Evolutionary conservation across 2,113 vertebrate genomes (phyloP).

Genomic region (Platichthys flesus): DNA sequence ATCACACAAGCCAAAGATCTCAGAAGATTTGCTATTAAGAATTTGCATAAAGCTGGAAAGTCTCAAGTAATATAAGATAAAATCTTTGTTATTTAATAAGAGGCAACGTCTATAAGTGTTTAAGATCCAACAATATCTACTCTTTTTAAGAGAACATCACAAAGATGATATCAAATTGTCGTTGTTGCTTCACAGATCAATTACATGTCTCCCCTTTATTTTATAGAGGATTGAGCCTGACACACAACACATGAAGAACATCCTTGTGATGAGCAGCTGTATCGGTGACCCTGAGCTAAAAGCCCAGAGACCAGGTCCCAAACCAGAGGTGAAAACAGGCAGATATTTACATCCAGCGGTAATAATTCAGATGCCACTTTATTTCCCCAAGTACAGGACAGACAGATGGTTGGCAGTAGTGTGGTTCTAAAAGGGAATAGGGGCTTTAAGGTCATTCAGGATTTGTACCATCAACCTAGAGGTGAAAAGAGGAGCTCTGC

Average conservation of each 20-base stretch:
- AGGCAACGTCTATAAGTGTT: no score
- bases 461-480: conserved; percentile 55
- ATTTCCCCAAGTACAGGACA: conserved; percentile 8
- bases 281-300: conserved; percentile 22
- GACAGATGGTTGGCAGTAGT: conserved; percentile 47
- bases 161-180: no score
- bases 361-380: conserved; percentile 27
- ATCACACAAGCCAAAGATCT: no score
- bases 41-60: no score
- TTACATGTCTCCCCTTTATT: no score
- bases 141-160: no score
- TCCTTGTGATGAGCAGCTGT: conserved; percentile 20
- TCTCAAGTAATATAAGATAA: no score
- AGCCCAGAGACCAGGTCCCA: background rate
- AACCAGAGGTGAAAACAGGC: conserved; percentile 15
- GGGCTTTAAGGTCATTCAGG: conserved; percentile 22
- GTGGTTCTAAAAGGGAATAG: conserved; percentile 6
- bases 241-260: background rate
- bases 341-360: conserved; percentile 45
- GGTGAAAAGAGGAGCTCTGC: conserved; percentile 41
- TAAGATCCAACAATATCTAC: no score
- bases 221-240: no score
- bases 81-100: no score
- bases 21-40: no score
- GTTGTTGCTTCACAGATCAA: no score